Base-by-base conservation (phyloP, 2,888 invertebrate genomes). In the Magallana nippona region DNA sequence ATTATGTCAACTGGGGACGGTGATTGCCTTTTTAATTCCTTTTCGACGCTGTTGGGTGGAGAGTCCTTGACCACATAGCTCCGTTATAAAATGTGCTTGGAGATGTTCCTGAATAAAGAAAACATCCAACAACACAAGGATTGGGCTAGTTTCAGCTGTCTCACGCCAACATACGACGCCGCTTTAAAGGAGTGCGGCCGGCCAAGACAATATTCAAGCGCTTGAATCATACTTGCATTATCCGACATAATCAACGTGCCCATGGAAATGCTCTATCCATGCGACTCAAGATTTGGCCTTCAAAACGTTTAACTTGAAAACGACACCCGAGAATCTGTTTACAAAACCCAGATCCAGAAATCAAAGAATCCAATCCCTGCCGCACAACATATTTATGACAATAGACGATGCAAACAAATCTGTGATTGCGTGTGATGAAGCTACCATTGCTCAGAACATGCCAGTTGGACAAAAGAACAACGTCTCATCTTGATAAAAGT, bases 181-280 rank as follows among this genome's bases (percentile, higher is more conserved):
- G 62, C 62, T 19, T 19, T 63, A 63, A 63, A 63, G 19, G 62
- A 63, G n/a, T 63, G 62, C 22, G 62, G 22, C 62, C n/a, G 5
- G 22, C 19, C 62, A 63, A 63, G 62, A 19, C n/a, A 63, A 10
- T 19, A 63, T 63, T 19, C 62, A 17, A 22, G 62, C 22, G 19
- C 22, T 63, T 22, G 62, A 22, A 63, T 8, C 11, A 19, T 63
- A 17, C 19, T 63, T n/a, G 62, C 62, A 17, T 22, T 63, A 19
- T 63, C 62, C 22, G 22, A 63, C 19, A 63, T 63, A 63, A 19
- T 63, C 62, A 63, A 63, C 11, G 62, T 63, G 19, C 62, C 62
- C 5, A 19, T 44, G 44, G 44, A 44, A 44, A 44, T 63, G 10
- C 11, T 63, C 10, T 63, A 63, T 11, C 62, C 62, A n/a, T 63